Base-by-base conservation (phyloP, 2,888 invertebrate species). In the Trissoscelio sp. region DNA sequence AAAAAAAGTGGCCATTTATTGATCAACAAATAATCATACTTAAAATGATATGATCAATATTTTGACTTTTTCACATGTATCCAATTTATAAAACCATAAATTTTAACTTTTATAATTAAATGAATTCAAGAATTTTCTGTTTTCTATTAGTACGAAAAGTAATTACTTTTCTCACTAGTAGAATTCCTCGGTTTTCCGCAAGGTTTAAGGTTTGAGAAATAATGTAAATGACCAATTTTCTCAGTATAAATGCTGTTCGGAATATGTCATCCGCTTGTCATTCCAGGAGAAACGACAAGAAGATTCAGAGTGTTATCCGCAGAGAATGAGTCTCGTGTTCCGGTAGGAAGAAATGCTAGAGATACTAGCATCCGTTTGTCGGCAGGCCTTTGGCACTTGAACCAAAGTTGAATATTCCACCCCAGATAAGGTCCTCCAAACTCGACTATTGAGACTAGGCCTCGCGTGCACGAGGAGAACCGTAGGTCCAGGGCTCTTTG, bases 301-400 rank as follows among this genome's bases (percentile, higher is more conserved):
- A 69, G 57, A 57, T 11, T 20, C n/a, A 5, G 42, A 20, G 22
- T 16, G 12, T n/a, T 3, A 58, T 55, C 11, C 51, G 28, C 20
- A 7, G 28, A 31, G 39, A 53, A 69, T 14, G 42, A 42, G 28
- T 18, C 22, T 55, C 11, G 46, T 24, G 7, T 24, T 58, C 48
- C 14, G 57, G 20, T 16, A 57, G 58, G 58, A 73, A 67, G 70
- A 70, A 57, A 22, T 51, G 44, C 42, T 57, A 18, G 22, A 12
- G 7, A 39, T 1, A n/a, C 9, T 48, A 42, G 57, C 74, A 39
- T 46, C n/a, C n/a, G n/a, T 39, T 2, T 53, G 31, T 74, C 51
- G 58, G 67, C 66, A 67, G 67, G 60, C 72, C 79, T 70, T 80
- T 70, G 80, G 80, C 75, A 75, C 75, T 80, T 69, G 66, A 80